These are phyloP conservation scores for Bombus sibiricus DNA, from an alignment of 1,140 invertebrate species.

Conservation along the genomic window DNA sequence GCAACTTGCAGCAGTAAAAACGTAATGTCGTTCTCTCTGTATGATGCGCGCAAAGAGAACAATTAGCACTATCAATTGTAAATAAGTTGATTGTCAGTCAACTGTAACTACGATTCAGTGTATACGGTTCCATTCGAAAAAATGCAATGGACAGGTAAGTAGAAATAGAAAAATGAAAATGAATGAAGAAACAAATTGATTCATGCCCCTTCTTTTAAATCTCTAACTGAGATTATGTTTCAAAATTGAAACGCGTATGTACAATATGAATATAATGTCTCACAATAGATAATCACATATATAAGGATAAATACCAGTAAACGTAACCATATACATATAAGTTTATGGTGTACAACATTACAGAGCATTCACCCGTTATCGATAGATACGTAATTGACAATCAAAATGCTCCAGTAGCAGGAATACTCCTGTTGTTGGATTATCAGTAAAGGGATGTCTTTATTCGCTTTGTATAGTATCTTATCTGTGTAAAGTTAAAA, in stretches of 20 bases:
- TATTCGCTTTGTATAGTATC: constrained; percentile 58
- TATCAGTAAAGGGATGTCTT: constrained; percentile 54
- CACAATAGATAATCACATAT: not conserved
- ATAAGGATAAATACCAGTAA: not conserved
- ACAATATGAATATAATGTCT: not conserved
- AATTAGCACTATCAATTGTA: not conserved
- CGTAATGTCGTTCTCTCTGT: not conserved
- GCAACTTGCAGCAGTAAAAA: not conserved
- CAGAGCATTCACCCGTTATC: not conserved
- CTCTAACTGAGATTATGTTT: no score
- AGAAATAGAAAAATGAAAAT: not conserved
- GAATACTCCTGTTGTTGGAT: constrained; percentile 52
- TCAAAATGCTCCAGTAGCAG: not conserved
- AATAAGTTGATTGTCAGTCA: no score
- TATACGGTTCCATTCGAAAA: not conserved
- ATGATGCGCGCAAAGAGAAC: not conserved
- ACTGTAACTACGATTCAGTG: no score
- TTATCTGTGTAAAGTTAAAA: constrained; percentile 58
- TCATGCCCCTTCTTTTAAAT: not conserved
- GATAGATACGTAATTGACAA: constrained; percentile 8
- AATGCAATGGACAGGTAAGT: not conserved
- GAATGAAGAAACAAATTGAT: not conserved
- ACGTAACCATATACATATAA: not conserved
- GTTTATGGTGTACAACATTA: not conserved
- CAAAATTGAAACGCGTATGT: not conserved